Evolutionary conservation across 2,797 vertebrate genomes (phyloP), one percentile per base, ranked within the genome.

Genomic region (Acipenser oxyrinchus): DNA sequence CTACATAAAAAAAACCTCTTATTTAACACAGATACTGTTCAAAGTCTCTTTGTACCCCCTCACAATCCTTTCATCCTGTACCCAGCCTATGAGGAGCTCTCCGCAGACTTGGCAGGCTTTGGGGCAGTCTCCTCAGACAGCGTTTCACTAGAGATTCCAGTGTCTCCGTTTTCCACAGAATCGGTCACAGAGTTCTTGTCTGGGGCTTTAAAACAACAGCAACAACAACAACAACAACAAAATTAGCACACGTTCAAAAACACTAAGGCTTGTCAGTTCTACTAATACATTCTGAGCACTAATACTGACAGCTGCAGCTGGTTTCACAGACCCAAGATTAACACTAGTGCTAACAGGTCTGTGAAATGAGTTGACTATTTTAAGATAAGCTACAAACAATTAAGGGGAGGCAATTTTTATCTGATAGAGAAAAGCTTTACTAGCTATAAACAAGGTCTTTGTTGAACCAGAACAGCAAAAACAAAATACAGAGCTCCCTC

Each of bases 161-260:
- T 73, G 15, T 94, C 92, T 75, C 93, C 92, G 18, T 94, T 96
- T 86, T 96, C 93, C 68, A 90, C 84, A 68, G 88, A 78, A 48
- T 91, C 93, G 68, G 82, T 86, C 73, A 86, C 83, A 49, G 90
- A 75, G 79, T 95, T 94, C 85, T 95, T 96, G 81, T 91, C 92
- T 85, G 93, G 91, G 65, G 87, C 94, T 94, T 75, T 50, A 82
- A 77, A 55, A 68, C 61, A 4, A 68, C 67, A 59, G 64, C 18
- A 6, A n/a, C 7, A 60, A n/a, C 8, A 6, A 60, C 18, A 6
- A n/a, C 7, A 60, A n/a, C 8, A 6, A 60, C 15, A 60, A 13
- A 8, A 18, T 18, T 60, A 10, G n/a, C 18, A 13, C 37, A 37
- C 37, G 37, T 37, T 37, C 37, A 37, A 37, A 37, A 37, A 37